phyloP scores from a whole-genome alignment of 35 echinoderm and acorn worm genomes.

The Apostichopus japonicus region DNA sequence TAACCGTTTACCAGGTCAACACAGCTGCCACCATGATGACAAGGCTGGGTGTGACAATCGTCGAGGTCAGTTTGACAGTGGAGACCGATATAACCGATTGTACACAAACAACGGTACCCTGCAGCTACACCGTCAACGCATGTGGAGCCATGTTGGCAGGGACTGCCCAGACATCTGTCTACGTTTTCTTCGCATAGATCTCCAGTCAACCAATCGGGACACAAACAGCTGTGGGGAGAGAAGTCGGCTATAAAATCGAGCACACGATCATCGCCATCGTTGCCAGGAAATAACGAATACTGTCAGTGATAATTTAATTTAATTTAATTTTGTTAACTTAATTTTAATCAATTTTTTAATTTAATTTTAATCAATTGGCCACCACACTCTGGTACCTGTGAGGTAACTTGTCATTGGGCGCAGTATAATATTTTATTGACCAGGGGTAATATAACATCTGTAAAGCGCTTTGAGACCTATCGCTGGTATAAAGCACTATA shows the following conservation, averaged over 20 bases:
- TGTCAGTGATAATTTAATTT: no score
- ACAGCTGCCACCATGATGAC: constrained; percentile 65
- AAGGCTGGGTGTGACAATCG: constrained; percentile 69
- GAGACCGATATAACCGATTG: constrained; percentile 24
- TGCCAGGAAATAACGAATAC: not conserved
- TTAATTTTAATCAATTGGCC: no score
- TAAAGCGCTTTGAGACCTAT: no score
- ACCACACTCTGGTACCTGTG: no score
- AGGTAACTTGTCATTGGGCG: no score
- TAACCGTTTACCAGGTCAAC: constrained; percentile 12
- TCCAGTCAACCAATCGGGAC: constrained; percentile 38
- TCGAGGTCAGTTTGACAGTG: constrained; percentile 65
- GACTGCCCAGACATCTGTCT: constrained; percentile 45
- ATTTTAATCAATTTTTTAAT: no score
- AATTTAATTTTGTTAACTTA: no score
- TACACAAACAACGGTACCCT: constrained; percentile 42
- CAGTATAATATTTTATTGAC: no score
- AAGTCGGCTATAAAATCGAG: not conserved
- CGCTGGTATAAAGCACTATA: no score
- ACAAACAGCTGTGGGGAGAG: constrained; percentile 21
- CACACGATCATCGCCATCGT: not conserved
- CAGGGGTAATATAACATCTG: no score
- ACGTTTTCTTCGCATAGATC: constrained; percentile 41
- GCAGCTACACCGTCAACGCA: constrained; percentile 41
- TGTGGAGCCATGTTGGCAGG: constrained; percentile 54